Conservation (phyloP, 2,113 vertebrate species). For the Gavia stellata region DNA sequence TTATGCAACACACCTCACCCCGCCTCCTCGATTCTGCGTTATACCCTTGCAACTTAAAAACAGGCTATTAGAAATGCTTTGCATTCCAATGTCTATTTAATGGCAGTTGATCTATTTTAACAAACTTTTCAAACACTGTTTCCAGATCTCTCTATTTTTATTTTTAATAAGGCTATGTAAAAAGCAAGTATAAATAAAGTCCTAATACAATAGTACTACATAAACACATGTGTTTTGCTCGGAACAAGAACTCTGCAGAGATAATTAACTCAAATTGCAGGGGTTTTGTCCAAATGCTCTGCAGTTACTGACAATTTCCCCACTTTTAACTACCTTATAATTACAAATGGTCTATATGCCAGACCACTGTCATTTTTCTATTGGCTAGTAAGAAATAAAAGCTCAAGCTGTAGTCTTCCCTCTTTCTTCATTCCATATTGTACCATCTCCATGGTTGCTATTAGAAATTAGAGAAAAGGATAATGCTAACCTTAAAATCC, state of each 20-base stretch:
- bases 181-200: conserved; percentile 46
- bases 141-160: conserved; percentile 31
- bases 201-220: background rate
- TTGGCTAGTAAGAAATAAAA: conserved; percentile 34
- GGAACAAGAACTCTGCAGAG: conserved; percentile 33
- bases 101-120: conserved; percentile 5
- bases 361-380: conserved; percentile 17
- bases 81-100: background rate
- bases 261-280: conserved; percentile 61
- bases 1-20: background rate
- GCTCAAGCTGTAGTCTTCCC: background rate
- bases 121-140: conserved; percentile 34
- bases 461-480: background rate
- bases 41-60: background rate
- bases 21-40: background rate
- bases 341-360: conserved; percentile 32
- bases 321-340: conserved; percentile 48
- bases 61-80: background rate
- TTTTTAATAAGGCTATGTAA: conserved; percentile 25
- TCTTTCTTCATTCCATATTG: background rate
- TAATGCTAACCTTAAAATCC: background rate
- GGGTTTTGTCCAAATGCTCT: conserved; percentile 42
- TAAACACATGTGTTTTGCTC: conserved; percentile 29
- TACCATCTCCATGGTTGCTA: background rate
- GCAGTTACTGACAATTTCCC: conserved; percentile 46